Conservation (phyloP, 1,140 invertebrate genomes). For the Drosophila orosa region DNA sequence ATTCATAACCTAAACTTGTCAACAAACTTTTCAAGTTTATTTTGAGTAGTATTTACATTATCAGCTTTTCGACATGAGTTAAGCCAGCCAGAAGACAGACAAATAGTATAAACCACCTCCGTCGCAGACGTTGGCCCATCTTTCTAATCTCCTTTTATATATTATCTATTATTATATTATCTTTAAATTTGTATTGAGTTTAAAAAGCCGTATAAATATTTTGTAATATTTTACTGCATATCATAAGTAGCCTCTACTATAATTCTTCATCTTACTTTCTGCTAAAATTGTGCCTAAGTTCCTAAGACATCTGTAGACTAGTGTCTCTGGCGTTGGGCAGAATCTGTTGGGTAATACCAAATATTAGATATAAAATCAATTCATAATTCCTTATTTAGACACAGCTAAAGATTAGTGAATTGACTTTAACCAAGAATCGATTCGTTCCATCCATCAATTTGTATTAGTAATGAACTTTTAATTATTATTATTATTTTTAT, state of each 20-base stretch:
- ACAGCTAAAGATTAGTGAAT: not conserved
- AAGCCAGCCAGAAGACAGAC: not conserved
- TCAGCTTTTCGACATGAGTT: not conserved
- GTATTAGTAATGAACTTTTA: conserved; percentile 25
- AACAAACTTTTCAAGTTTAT: not conserved
- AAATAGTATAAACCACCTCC: too few species aligned
- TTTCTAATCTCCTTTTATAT: too few species aligned
- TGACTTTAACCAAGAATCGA: conserved; percentile 18
- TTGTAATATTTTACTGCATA: too few species aligned
- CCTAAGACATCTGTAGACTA: too few species aligned
- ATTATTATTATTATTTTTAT: conserved; percentile 22
- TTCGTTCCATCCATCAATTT: conserved; percentile 25
- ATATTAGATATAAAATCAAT: conserved; percentile 23
- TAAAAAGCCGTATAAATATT: too few species aligned
- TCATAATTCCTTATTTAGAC: conserved; percentile 3
- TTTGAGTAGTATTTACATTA: not conserved
- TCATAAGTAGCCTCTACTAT: too few species aligned
- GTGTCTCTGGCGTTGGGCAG: not conserved
- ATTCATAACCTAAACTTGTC: not conserved
- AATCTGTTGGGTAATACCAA: conserved; percentile 6
- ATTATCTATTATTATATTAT: too few species aligned
- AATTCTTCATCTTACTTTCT: too few species aligned
- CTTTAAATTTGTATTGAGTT: too few species aligned
- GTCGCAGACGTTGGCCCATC: too few species aligned
- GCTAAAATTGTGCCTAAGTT: too few species aligned